Evolutionary conservation across 2,113 vertebrate species (phyloP).

Genomic region (Dipodomys ordii): DNA sequence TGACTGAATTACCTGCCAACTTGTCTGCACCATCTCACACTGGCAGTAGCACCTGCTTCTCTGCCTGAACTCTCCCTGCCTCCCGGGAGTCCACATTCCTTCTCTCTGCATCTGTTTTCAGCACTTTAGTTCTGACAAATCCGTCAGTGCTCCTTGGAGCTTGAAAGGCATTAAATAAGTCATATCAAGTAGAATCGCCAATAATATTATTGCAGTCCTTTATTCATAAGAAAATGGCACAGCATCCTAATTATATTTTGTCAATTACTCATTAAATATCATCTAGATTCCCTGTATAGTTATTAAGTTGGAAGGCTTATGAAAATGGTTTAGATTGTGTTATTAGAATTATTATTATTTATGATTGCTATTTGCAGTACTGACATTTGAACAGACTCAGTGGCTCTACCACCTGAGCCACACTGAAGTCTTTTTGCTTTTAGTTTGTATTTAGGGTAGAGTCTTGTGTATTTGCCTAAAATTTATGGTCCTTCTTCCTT

Average conservation of each 20-base stretch:
- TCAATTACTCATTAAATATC: neutral
- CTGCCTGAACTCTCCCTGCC: neutral
- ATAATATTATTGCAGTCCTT: neutral
- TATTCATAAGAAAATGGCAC: neutral
- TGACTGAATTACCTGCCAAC: neutral
- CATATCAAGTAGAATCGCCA: neutral
- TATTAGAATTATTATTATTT: no score
- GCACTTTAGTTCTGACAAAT: neutral
- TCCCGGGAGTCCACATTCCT: neutral
- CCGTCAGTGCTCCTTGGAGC: neutral
- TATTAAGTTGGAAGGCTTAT: no score
- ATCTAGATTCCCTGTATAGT: neutral
- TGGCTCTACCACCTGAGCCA: no score
- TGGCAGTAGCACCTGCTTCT: neutral
- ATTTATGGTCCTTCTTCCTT: no score
- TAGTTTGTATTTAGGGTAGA: no score
- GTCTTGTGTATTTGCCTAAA: no score
- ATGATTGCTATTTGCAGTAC: no score
- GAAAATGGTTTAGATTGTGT: neutral
- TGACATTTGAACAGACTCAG: no score
- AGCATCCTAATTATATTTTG: neutral
- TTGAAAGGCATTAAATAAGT: constrained; percentile 26
- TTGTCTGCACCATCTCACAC: neutral
- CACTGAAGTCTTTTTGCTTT: no score
- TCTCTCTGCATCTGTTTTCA: constrained; percentile 3